A percentile compares a stretch with the other conserved stretches of the same genome.
These are phyloP conservation scores for Lycaon pictus DNA, from an alignment of 2,113 vertebrate genomes.

Conservation along the genomic window DNA sequence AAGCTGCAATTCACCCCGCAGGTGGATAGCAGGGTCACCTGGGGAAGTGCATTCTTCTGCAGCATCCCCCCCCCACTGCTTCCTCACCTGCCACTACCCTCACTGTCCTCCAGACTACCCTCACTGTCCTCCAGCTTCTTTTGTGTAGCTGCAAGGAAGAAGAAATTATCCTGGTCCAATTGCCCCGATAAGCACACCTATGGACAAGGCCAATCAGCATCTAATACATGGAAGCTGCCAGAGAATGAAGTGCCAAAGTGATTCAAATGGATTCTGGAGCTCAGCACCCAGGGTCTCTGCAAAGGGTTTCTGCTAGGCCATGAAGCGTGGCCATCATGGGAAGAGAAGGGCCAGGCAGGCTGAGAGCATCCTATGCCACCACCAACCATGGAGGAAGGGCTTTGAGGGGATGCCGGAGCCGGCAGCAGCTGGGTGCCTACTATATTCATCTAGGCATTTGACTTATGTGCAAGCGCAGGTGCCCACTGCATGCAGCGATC, in stretches of 20 bases:
- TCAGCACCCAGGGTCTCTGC: fast-evolving
- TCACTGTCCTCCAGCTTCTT: neutral
- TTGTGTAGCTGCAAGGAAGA: neutral
- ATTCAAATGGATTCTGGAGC: neutral
- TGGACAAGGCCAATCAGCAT: fast-evolving
- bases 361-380: neutral
- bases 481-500: fast-evolving
- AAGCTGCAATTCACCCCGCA: too few species aligned
- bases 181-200: neutral
- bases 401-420: fast-evolving
- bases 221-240: neutral
- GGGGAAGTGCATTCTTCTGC: too few species aligned
- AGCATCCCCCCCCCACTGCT: fast-evolving
- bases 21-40: fast-evolving
- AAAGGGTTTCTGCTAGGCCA: neutral
- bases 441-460: neutral
- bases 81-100: too few species aligned
- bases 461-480: too few species aligned
- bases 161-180: neutral
- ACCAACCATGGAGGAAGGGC: too few species aligned
- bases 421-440: neutral
- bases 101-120: too few species aligned
- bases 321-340: fast-evolving
- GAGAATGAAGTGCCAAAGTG: neutral
- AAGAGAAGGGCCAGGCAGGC: neutral